Evolutionary conservation across 2,888 invertebrate species (phyloP).

Genomic region (Scaptomyza caliginosa): DNA sequence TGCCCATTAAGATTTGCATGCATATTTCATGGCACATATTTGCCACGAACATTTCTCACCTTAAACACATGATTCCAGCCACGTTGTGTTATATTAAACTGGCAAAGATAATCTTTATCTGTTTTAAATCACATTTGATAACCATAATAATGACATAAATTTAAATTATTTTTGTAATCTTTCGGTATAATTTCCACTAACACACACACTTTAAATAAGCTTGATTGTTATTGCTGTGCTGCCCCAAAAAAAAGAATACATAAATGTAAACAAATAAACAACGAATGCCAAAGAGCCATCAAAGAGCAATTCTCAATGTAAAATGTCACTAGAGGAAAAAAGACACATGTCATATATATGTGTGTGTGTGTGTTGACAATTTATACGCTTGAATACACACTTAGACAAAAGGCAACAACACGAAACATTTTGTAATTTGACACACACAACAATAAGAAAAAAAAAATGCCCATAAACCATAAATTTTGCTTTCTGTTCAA

Average conservation of each 20-base stretch:
- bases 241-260: conserved; percentile 31
- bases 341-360: conserved; percentile 40
- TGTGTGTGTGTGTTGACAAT: conserved; percentile 49
- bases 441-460: conserved; percentile 69
- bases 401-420: conserved; percentile 61
- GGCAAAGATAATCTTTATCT: too few relatives aligned
- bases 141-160: conserved; percentile 1
- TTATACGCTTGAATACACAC: conserved; percentile 62
- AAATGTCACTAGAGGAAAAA: conserved; percentile 43
- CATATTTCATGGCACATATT: conserved; percentile 56
- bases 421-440: conserved; percentile 65
- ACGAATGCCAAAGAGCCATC: conserved; percentile 57
- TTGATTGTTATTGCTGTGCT: conserved; percentile 51
- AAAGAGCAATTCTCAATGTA: conserved; percentile 75
- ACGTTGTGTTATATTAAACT: too few relatives aligned
- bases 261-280: conserved; percentile 78
- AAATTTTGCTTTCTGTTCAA: conserved; percentile 60
- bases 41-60: conserved; percentile 31
- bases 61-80: neutral
- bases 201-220: conserved; percentile 67
- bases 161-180: conserved; percentile 60
- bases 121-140: conserved; percentile 2
- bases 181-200: conserved; percentile 69
- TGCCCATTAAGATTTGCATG: conserved; percentile 54
- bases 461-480: conserved; percentile 76